Evolutionary conservation across 1,140 invertebrate species (phyloP), one percentile per base, ranked within the genome.

Genomic region (Harlomillsia oculata): DNA sequence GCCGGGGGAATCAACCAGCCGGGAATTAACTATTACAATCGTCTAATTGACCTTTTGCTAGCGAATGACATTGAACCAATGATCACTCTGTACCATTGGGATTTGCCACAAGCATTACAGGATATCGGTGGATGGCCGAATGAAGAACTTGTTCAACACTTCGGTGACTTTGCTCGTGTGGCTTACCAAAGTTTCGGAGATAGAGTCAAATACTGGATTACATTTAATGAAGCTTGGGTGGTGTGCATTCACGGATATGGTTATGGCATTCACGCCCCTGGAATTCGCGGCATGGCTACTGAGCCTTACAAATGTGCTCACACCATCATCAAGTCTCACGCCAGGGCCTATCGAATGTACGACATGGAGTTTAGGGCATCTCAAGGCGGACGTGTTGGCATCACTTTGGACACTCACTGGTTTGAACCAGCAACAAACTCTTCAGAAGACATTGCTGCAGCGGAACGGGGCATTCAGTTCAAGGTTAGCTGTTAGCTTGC

Each of bases 201-300:
- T 11, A 41, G 72, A 67, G 73, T 75, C 0, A 72, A 72, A 44
- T 53, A 62, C 1, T 75, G 73, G 73, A 68, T 74, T 20, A 74
- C 74, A 21, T 68, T 73, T 45, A 75, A 75, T 43, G 74, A 75
- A 37, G 68, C 72, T 1, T 68, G 56, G 21, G 62, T 69, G 0
- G 74, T 78, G 3, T 82, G 80, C 56, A 69, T 77, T 52, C 72
- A 75, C 56, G 80, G 79, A 13, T 84, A 84, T 65, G 77, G 77
- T 5, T 28, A 28, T 11, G 64, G 66, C 5, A 63, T 62, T 16
- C 25, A 28, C 9, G 54, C 37, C 0, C 53, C 53, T 21, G 53
- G 30, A 1, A 40, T 48, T 0, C 8, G n/a, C 0, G 36, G 43
- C 13, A 16, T 20, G 14, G 45, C 54, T 8, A 39, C 21, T 14